A percentile compares a stretch with the other conserved stretches of the same genome.
Conservation (phyloP, 2,888 invertebrate species). For the Agonopterix heracliana region DNA sequence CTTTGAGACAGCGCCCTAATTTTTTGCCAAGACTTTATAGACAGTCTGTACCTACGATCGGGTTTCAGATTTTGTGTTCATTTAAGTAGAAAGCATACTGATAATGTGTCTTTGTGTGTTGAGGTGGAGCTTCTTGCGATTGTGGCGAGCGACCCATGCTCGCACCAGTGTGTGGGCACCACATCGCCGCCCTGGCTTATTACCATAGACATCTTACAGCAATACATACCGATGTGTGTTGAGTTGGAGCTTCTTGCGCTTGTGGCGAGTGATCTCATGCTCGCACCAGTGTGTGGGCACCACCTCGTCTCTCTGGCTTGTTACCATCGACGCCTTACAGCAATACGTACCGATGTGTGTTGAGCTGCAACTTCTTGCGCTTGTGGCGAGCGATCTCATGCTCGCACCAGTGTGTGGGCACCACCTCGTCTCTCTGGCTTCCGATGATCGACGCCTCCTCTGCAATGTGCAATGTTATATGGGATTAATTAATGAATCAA, state of each 20-base stretch:
- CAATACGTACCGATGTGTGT: slow-evolving; percentile 40
- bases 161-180: slow-evolving; percentile 65
- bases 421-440: slow-evolving; percentile 48
- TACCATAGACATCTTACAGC: slow-evolving; percentile 59
- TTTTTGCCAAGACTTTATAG: too few species aligned
- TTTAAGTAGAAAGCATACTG: too few species aligned
- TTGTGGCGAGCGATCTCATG: slow-evolving; percentile 52
- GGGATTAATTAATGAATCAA: too few species aligned
- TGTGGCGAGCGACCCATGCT: slow-evolving; percentile 57
- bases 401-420: slow-evolving; percentile 67
- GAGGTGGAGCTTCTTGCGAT: slow-evolving; percentile 56
- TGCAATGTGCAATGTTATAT: slow-evolving; percentile 31
- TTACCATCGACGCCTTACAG: slow-evolving; percentile 54
- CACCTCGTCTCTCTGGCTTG: slow-evolving; percentile 55
- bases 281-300: slow-evolving; percentile 67
- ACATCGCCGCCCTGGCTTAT: slow-evolving; percentile 57
- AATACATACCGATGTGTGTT: slow-evolving; percentile 52
- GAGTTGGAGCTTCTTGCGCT: slow-evolving; percentile 56
- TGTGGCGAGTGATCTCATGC: slow-evolving; percentile 54
- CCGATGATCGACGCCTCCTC: slow-evolving; percentile 57
- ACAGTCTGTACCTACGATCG: background rate
- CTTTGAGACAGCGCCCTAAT: too few species aligned
- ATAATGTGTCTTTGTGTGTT: too few species aligned
- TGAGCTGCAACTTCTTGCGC: slow-evolving; percentile 57
- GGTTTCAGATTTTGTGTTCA: background rate